Evolutionary conservation across 1,140 invertebrate species (phyloP).

Genomic region (Brachystomella parvula): DNA sequence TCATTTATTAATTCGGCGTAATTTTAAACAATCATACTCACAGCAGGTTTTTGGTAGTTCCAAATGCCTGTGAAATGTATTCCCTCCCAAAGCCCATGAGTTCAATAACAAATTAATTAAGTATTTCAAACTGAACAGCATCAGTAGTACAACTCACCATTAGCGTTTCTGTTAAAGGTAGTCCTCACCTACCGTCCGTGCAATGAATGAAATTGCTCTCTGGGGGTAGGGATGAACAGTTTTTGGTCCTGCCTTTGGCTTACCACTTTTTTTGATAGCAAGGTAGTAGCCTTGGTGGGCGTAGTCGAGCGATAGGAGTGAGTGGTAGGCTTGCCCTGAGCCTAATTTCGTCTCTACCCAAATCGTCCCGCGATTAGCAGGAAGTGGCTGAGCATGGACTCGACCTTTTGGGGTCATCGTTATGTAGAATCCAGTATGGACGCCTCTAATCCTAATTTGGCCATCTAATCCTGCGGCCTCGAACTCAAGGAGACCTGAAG

Average conservation of each 20-base stretch:
- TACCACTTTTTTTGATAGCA: constrained; percentile 56
- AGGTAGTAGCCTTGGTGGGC: constrained; percentile 55
- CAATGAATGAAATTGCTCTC: constrained; percentile 55
- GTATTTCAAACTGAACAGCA: no score
- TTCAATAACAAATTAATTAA: no score
- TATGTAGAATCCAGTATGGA: constrained; percentile 52
- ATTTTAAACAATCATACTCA: no score
- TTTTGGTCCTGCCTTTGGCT: constrained; percentile 51
- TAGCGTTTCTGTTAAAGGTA: no score
- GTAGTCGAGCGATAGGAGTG: constrained; percentile 53
- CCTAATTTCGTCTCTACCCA: constrained; percentile 35
- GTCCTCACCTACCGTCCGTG: constrained; percentile 38
- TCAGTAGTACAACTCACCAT: no score
- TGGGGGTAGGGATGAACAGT: constrained; percentile 53
- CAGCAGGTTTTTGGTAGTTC: no score
- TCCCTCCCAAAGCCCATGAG: no score
- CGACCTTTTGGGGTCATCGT: constrained; percentile 55
- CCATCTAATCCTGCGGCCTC: constrained; percentile 46
- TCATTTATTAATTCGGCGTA: no score
- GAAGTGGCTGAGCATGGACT: constrained; percentile 40
- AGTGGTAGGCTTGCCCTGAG: constrained; percentile 22
- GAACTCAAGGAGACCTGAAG: constrained; percentile 52
- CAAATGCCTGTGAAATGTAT: no score
- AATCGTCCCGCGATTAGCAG: constrained; percentile 27
- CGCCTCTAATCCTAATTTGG: constrained; percentile 51